A percentile compares a stretch with the other conserved stretches of the same genome.
Conservation (phyloP, 1,140 invertebrate genomes). For the Homalodisca vitripennis region DNA sequence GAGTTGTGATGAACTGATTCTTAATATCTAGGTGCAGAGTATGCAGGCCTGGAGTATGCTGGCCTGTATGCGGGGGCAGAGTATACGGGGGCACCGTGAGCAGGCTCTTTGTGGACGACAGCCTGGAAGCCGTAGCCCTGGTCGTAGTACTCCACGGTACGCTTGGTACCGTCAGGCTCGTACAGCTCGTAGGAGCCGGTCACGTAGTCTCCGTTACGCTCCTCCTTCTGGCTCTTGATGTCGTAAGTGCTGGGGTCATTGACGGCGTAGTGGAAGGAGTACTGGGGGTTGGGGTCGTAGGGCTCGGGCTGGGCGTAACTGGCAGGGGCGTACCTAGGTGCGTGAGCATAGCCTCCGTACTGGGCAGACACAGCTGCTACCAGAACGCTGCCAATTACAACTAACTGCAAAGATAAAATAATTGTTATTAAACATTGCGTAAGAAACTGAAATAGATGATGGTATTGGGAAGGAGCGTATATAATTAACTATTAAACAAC, state of each 20-base stretch:
- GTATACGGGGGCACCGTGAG: not conserved
- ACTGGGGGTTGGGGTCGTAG: slow-evolving; percentile 43
- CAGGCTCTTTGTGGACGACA: slow-evolving; percentile 46
- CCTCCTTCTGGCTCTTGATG: slow-evolving; percentile 45
- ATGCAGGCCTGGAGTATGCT: too few relatives aligned
- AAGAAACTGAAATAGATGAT: too few relatives aligned
- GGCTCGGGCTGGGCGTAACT: not conserved
- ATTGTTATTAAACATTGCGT: too few relatives aligned
- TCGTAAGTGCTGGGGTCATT: slow-evolving; percentile 45
- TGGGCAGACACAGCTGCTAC: slow-evolving; percentile 18
- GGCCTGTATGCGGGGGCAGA: not conserved
- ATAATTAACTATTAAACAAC: too few relatives aligned
- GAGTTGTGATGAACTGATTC: too few relatives aligned
- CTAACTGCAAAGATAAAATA: too few relatives aligned
- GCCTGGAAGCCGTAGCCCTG: slow-evolving; percentile 51
- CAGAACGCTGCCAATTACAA: not conserved
- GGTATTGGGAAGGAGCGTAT: too few relatives aligned
- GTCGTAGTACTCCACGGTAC: slow-evolving; percentile 41
- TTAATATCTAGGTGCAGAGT: too few relatives aligned
- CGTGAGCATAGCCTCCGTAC: slow-evolving; percentile 4
- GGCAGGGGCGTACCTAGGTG: not conserved
- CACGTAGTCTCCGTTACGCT: slow-evolving; percentile 37
- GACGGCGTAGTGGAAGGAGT: slow-evolving; percentile 46
- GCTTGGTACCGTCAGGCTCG: slow-evolving; percentile 38
- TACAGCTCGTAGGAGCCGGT: slow-evolving; percentile 13